Percentiles rank a stretch among this genome's conserved stretches.
These are phyloP conservation scores for Pharmacophagus antenor DNA, from an alignment of 2,888 invertebrate species.

Conservation along the genomic window DNA sequence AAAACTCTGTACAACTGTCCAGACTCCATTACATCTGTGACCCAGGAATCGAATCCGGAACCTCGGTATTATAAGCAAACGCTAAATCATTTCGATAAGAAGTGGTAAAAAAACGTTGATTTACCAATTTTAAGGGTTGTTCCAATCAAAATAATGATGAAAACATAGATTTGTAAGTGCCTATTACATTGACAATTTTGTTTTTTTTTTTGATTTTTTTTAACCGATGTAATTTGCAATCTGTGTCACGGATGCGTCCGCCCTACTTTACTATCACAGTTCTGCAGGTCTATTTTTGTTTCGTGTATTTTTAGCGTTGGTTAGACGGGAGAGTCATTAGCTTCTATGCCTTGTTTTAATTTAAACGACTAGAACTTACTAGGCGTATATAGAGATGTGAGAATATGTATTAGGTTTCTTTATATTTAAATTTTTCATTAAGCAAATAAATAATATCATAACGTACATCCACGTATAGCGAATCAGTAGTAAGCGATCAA, in stretches of 20 bases:
- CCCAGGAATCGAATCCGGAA: too few relatives aligned
- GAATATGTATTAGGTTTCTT: background rate
- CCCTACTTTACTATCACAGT: constrained; percentile 2
- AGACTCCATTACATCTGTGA: too few relatives aligned
- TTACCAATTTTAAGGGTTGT: too few relatives aligned
- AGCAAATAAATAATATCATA: too few relatives aligned
- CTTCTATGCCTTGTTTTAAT: background rate
- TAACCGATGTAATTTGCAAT: background rate
- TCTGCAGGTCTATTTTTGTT: constrained; percentile 12
- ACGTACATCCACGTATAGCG: too few relatives aligned
- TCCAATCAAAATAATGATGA: background rate
- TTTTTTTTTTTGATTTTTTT: background rate
- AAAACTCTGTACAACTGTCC: too few relatives aligned
- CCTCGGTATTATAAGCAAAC: too few relatives aligned
- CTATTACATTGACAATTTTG: background rate
- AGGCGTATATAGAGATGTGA: background rate
- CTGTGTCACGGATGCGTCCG: constrained; percentile 1
- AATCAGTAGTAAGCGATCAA: too few relatives aligned
- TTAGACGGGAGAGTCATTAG: constrained; percentile 3
- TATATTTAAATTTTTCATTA: background rate
- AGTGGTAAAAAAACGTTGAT: too few relatives aligned
- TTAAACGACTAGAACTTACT: background rate
- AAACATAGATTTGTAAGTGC: background rate
- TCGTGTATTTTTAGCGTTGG: constrained; percentile 4
- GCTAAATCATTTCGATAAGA: too few relatives aligned